These are phyloP conservation scores for Asobara japonica DNA, from an alignment of 1,140 invertebrate species.

Conservation along the genomic window DNA sequence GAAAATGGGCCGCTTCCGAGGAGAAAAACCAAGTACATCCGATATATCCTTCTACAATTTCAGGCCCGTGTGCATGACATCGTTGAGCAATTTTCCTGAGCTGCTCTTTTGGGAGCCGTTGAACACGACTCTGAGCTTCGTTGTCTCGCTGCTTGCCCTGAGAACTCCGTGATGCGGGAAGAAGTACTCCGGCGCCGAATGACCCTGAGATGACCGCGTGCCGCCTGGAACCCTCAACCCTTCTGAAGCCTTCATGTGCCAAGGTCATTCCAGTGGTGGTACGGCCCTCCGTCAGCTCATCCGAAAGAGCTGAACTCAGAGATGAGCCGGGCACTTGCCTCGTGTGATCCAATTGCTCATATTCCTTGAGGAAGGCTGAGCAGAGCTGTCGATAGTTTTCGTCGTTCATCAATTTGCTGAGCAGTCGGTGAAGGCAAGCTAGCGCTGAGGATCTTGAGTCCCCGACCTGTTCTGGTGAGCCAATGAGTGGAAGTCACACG, in stretches of 20 bases:
- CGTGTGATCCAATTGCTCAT: background rate
- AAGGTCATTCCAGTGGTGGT: background rate
- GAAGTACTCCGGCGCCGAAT: background rate
- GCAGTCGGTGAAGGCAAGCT: background rate
- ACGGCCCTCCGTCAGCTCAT: background rate
- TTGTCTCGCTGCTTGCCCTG: constrained; percentile 16
- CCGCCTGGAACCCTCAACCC: background rate
- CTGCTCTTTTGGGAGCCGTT: background rate
- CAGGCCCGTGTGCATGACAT: too few relatives aligned
- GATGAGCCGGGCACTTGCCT: background rate
- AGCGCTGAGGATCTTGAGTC: background rate
- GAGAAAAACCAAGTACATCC: constrained; percentile 15
- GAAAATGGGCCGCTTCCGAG: constrained; percentile 35
- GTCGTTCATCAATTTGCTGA: too few relatives aligned
- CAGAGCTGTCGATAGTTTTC: background rate
- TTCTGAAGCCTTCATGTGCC: background rate
- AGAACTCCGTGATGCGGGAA: constrained; percentile 40
- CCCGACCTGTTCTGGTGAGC: background rate
- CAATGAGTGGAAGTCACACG: background rate
- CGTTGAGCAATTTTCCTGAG: background rate
- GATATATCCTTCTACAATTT: background rate
- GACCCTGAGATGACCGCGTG: background rate
- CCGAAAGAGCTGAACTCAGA: too few relatives aligned
- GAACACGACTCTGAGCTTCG: background rate
- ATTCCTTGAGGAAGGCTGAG: background rate